Evolutionary conservation across 2,888 invertebrate genomes (phyloP).

Genomic region (Ephialtes manifestator): DNA sequence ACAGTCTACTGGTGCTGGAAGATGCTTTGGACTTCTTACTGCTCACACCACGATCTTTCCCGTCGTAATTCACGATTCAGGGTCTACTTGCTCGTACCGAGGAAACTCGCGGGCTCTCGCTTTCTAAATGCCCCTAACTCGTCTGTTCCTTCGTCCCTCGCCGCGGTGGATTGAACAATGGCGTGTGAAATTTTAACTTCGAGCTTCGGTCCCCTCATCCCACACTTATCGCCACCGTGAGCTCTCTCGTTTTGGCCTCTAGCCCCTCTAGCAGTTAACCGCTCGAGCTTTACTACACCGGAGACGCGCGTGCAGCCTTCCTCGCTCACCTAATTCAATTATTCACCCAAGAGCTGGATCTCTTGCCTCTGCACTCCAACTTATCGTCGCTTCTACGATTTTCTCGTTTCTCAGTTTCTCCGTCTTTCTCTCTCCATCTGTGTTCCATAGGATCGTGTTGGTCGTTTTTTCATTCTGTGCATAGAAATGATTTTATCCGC

Average conservation of each 20-base stretch:
- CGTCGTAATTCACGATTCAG: slow-evolving; percentile 78
- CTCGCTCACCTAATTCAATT: slow-evolving; percentile 82
- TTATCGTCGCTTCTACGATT: slow-evolving; percentile 16
- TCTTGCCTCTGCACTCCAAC: slow-evolving; percentile 23
- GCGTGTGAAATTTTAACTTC: slow-evolving; percentile 85
- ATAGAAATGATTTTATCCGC: slow-evolving; percentile 3
- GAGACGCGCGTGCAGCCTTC: slow-evolving; percentile 69
- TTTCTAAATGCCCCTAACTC: slow-evolving; percentile 84
- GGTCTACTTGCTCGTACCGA: slow-evolving; percentile 54
- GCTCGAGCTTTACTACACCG: slow-evolving; percentile 49
- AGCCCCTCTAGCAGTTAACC: slow-evolving; percentile 43
- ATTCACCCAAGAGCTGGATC: slow-evolving; percentile 77
- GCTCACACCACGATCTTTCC: slow-evolving; percentile 72
- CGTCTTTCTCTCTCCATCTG: slow-evolving; percentile 10
- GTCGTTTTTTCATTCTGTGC: background rate
- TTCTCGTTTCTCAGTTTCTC: slow-evolving; percentile 30
- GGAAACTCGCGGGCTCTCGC: slow-evolving; percentile 60
- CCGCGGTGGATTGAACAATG: slow-evolving; percentile 82
- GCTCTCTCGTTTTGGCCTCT: slow-evolving; percentile 44
- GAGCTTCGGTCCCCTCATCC: slow-evolving; percentile 73
- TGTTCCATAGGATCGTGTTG: background rate
- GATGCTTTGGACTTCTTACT: slow-evolving; percentile 46
- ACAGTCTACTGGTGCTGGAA: slow-evolving; percentile 1
- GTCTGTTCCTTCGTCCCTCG: slow-evolving; percentile 79
- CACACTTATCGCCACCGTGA: slow-evolving; percentile 29